Evolutionary conservation across 2,797 vertebrate species (phyloP).

Genomic region (Apogon talboti): DNA sequence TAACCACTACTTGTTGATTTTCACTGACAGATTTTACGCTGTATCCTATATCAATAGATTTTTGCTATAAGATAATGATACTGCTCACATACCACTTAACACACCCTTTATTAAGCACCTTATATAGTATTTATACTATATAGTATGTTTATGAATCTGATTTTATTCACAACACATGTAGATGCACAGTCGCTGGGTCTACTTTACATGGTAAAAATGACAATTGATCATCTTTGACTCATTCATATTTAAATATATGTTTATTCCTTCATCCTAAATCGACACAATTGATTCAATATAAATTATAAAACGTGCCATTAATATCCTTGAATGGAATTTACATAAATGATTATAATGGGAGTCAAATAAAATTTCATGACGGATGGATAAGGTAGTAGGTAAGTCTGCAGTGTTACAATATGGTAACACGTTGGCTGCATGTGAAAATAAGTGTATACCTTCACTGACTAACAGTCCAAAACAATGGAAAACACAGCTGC

Average conservation of each 20-base stretch:
- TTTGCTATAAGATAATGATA: not conserved
- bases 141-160: not conserved
- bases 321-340: not conserved
- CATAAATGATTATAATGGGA: not conserved
- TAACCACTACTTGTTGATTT: slow-evolving; percentile 21
- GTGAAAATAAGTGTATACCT: not conserved
- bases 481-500: slow-evolving; percentile 18
- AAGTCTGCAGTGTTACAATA: not conserved
- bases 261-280: not conserved
- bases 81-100: not conserved
- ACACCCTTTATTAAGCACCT: not conserved
- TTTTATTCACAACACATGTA: not conserved
- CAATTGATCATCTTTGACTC: too few species aligned
- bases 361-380: not conserved
- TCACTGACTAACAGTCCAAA: not conserved
- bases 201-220: not conserved
- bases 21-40: not conserved
- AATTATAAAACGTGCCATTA: not conserved
- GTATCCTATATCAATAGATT: too few species aligned
- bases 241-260: not conserved
- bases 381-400: not conserved
- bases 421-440: not conserved
- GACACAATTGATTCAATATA: not conserved
- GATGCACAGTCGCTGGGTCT: not conserved
- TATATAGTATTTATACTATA: not conserved